Base-by-base conservation (phyloP, 2,888 invertebrate genomes). In the Thelaira solivaga region DNA sequence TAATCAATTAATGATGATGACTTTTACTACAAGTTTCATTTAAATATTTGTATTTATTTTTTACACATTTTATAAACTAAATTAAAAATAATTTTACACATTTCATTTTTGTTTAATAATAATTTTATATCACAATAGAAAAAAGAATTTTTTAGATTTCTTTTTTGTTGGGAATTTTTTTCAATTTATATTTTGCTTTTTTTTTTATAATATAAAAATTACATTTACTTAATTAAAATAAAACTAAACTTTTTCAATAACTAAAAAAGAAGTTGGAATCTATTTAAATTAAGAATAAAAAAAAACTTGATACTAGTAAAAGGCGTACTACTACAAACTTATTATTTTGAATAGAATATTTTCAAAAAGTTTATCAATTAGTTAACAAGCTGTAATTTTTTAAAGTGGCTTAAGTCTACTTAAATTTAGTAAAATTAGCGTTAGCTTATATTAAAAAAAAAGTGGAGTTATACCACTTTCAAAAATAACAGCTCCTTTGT, bases 41-140 rank as follows among this genome's bases (percentile, higher is more conserved):
- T 39, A 8, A 26, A 13, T 57, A 26, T 31, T 68, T 62, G 16
- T 64, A 59, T 18, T 47, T 76, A 61, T 31, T 34, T 51, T 55
- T 47, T 73, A 55, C 53, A 77, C 41, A 73, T 16, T 49, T 72
- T 78, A 67, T 45, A 36, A 57, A 79, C 76, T 76, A 71, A 80
- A 71, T 71, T 76, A 64, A 64, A 76, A 69, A 43, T 74, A 74
- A 67, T 45, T 67, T 74, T 73, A 57, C 24, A 73, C 41, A 47
- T 57, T 59, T 36, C 7, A 47, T 55, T 20, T 45, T 55, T 22
- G 13, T 55, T 62, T 80, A 59, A 67, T 71, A 79, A 78, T 81
- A 84, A 83, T 84, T 85, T 86, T 85, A 86, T 86, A 86, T 86
- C 86, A 86, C 86, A 86, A 87, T 86, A 87, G 85, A 87, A 86